Evolutionary conservation across 2,797 vertebrate species (phyloP).

Genomic region (Siniperca undulata): DNA sequence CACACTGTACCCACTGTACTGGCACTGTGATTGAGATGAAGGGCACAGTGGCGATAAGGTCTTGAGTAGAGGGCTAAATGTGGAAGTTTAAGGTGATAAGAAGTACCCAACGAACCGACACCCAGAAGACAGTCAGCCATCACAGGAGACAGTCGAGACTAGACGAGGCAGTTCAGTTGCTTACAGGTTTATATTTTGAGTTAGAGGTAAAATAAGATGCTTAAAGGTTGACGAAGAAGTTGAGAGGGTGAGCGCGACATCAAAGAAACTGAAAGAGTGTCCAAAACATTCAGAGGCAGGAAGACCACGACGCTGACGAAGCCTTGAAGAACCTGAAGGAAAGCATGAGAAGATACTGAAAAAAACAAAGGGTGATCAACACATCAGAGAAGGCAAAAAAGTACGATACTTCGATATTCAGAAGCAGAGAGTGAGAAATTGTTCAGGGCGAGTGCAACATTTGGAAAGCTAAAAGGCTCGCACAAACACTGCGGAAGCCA

Average conservation of each 20-base stretch:
- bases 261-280: neutral
- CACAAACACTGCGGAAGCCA: neutral
- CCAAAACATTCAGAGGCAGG: neutral
- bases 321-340: neutral
- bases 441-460: neutral
- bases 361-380: neutral
- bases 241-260: neutral
- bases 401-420: neutral
- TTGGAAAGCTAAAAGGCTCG: neutral
- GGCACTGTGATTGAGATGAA: slow-evolving; percentile 35
- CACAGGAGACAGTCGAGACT: neutral
- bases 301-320: rapidly evolving
- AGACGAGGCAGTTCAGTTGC: neutral
- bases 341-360: neutral
- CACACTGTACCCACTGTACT: slow-evolving; percentile 19
- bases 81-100: slow-evolving; percentile 69
- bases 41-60: slow-evolving; percentile 66
- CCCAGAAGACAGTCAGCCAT: slow-evolving; percentile 1
- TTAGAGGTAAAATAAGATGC: neutral
- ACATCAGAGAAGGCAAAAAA: neutral
- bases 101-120: slow-evolving; percentile 9
- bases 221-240: neutral
- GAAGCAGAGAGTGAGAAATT: neutral
- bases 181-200: neutral
- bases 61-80: slow-evolving; percentile 75